Conservation (phyloP, 2,888 invertebrate genomes). For the Octodonta nipae region DNA sequence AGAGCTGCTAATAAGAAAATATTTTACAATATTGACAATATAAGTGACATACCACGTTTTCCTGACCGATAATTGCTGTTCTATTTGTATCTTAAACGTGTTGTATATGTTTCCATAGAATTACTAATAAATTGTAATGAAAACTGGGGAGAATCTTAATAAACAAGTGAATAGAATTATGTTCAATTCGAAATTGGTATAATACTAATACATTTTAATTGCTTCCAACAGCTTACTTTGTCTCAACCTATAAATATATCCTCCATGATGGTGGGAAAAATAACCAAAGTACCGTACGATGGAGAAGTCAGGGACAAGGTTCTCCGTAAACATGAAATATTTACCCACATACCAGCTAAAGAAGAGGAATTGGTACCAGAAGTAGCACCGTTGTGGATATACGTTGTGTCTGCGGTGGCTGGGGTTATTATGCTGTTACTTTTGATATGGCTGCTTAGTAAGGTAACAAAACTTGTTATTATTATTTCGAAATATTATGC, state of each 20-base stretch:
- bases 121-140: too few species aligned
- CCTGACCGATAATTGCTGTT: too few species aligned
- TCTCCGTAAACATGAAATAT: slow-evolving; percentile 55
- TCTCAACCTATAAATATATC: slow-evolving; percentile 54
- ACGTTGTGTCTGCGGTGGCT: slow-evolving; percentile 68
- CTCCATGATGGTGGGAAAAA: slow-evolving; percentile 58
- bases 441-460: slow-evolving; percentile 65
- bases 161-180: too few species aligned
- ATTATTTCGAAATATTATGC: too few species aligned
- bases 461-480: slow-evolving; percentile 58
- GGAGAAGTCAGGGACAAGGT: slow-evolving; percentile 43
- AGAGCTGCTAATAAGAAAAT: too few species aligned
- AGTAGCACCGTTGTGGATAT: slow-evolving; percentile 74
- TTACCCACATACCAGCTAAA: slow-evolving; percentile 53
- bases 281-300: slow-evolving; percentile 59
- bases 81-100: too few species aligned
- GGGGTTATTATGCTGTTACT: slow-evolving; percentile 68
- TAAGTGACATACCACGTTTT: too few species aligned
- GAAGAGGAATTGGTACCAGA: slow-evolving; percentile 50
- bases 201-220: slow-evolving; percentile 1
- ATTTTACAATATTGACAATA: too few species aligned
- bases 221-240: slow-evolving; percentile 32
- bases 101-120: too few species aligned
- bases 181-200: background rate
- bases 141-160: too few species aligned